Evolutionary conservation across 2,113 vertebrate genomes (phyloP).

Genomic region (Gavia stellata): DNA sequence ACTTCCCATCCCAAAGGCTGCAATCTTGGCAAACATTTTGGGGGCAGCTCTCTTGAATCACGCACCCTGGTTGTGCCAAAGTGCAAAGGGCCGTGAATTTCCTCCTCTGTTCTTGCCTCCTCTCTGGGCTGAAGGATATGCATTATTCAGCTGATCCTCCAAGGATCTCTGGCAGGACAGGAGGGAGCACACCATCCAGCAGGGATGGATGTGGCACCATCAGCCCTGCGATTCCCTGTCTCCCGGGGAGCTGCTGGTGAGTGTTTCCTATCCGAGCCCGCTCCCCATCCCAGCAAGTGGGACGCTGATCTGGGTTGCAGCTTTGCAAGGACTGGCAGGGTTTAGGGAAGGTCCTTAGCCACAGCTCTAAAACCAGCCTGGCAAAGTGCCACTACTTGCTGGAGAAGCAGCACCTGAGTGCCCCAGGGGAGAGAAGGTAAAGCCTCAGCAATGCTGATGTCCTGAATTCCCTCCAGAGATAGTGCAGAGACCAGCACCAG

Average conservation of each 20-base stretch:
- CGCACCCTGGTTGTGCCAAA: not conserved
- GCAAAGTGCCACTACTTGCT: not conserved
- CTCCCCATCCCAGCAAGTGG: not conserved
- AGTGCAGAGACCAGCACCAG: not conserved
- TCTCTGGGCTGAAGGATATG: not conserved
- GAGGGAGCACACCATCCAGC: not conserved
- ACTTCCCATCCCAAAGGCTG: not conserved
- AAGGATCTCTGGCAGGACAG: not conserved
- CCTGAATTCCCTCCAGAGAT: not conserved
- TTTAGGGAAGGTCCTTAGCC: not conserved
- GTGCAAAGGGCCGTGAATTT: not conserved
- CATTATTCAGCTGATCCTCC: not conserved
- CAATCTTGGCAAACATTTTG: not conserved
- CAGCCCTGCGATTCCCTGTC: not conserved
- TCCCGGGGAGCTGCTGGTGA: not conserved
- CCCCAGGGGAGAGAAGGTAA: not conserved
- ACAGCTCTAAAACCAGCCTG: not conserved
- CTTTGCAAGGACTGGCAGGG: not conserved
- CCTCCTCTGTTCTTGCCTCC: not conserved
- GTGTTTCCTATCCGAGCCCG: not conserved
- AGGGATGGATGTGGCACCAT: not conserved
- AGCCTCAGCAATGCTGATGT: not conserved
- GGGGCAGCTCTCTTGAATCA: not conserved
- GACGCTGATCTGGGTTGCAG: not conserved
- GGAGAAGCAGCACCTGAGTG: not conserved